phyloP scores from a whole-genome alignment of 2,888 invertebrate genomes.

The Scaptomyza caliginosa region DNA sequence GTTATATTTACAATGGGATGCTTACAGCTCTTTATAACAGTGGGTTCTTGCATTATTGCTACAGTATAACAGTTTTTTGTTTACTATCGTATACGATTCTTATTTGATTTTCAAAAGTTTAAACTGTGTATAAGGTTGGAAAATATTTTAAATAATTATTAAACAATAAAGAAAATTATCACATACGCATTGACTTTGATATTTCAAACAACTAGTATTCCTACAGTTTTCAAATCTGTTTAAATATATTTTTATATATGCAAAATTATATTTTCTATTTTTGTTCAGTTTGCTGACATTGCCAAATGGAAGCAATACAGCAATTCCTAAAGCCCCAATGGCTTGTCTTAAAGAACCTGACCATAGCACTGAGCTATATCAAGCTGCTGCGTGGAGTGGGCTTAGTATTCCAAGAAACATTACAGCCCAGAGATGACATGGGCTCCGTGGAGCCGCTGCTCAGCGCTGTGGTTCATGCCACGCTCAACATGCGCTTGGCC shows the following conservation, averaged over 20 bases:
- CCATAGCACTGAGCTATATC: slow-evolving; percentile 7
- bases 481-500: slow-evolving; percentile 27
- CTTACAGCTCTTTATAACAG: too few species aligned
- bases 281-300: background rate
- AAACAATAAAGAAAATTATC: too few species aligned
- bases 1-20: too few species aligned
- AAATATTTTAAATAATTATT: too few species aligned
- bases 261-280: background rate
- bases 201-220: background rate
- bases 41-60: too few species aligned
- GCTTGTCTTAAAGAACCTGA: slow-evolving; percentile 4
- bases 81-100: too few species aligned
- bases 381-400: slow-evolving; percentile 14
- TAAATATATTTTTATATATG: background rate
- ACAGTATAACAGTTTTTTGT: too few species aligned
- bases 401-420: background rate
- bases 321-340: background rate
- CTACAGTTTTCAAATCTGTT: background rate
- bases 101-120: too few species aligned
- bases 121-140: too few species aligned
- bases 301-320: slow-evolving; percentile 6
- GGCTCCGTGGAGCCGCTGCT: slow-evolving; percentile 2
- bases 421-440: background rate
- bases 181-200: background rate
- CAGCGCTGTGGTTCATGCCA: background rate